Conservation (phyloP, 2,113 vertebrate genomes). For the Aegypius monachus region DNA sequence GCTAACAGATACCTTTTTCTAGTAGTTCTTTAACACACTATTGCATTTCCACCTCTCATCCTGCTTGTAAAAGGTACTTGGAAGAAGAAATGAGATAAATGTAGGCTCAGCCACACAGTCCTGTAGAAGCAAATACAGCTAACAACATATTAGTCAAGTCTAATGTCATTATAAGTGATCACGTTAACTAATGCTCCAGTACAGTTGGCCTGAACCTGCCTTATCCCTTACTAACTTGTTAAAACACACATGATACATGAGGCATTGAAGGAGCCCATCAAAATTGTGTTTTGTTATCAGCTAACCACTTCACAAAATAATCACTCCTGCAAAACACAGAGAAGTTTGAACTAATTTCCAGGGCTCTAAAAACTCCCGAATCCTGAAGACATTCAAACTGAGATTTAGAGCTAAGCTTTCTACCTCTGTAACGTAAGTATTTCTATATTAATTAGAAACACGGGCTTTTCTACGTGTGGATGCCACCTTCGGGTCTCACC, state of each 20-base stretch:
- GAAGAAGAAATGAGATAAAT: background rate
- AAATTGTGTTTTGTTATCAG: background rate
- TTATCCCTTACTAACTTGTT: background rate
- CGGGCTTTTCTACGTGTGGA: background rate
- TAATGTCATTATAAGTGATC: background rate
- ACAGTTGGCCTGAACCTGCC: background rate
- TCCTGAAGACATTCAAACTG: background rate
- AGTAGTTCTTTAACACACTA: background rate
- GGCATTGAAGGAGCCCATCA: background rate
- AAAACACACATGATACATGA: background rate
- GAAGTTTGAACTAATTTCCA: background rate
- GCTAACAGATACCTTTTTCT: background rate
- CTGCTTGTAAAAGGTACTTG: background rate
- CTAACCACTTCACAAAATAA: background rate
- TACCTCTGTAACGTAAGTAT: background rate
- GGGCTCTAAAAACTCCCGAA: background rate
- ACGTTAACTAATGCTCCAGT: background rate
- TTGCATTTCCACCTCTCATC: background rate
- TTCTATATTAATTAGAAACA: background rate
- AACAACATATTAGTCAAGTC: background rate
- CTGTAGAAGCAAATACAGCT: background rate
- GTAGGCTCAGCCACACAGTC: background rate
- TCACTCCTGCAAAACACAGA: background rate
- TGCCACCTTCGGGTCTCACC: background rate
- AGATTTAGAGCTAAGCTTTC: background rate